Conservation (phyloP, 1,140 invertebrate genomes). For the Caenorhabditis elegans region WBcel235 BX284604.4:10073501-10074000, state of each 20-base stretch:
- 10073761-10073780: slow-evolving; percentile 32
- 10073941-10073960: slow-evolving; percentile 55
- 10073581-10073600: neutral
- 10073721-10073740: neutral
- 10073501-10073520: slow-evolving; percentile 43
- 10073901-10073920: slow-evolving; percentile 55
- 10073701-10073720: neutral
- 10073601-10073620: neutral
- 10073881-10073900: slow-evolving; percentile 54
- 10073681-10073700: neutral
- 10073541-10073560: neutral
- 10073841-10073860: slow-evolving; percentile 49
- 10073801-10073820: slow-evolving; percentile 44
- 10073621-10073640: slow-evolving; percentile 43
- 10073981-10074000: slow-evolving; percentile 52
- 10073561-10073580: neutral
- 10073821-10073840: slow-evolving; percentile 38
- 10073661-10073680: neutral
- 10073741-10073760: slow-evolving; percentile 42
- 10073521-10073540: slow-evolving; percentile 33
- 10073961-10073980: slow-evolving; percentile 52
- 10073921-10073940: slow-evolving; percentile 53
- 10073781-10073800: neutral
- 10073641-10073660: neutral
- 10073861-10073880: slow-evolving; percentile 29